These are phyloP conservation scores for Macropus fuliginosus DNA, from an alignment of 2,797 vertebrate genomes.

Conservation along the genomic window DNA sequence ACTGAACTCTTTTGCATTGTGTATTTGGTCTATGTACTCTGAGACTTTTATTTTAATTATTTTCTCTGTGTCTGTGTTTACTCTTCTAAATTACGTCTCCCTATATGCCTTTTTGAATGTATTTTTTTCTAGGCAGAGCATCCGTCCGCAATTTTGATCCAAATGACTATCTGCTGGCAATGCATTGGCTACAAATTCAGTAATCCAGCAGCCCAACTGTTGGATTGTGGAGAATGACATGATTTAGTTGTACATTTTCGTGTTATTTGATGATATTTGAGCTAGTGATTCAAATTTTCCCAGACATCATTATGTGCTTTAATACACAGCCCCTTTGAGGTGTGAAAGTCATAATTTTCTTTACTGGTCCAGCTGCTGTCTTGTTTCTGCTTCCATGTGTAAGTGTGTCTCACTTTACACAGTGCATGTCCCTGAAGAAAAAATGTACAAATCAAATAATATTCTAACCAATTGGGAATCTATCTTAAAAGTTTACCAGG, in stretches of 20 bases:
- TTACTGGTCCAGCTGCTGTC: not conserved
- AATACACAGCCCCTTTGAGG: not conserved
- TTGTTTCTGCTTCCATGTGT: not conserved
- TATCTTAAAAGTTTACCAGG: not conserved
- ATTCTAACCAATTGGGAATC: constrained; percentile 12
- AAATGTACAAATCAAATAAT: constrained; percentile 9
- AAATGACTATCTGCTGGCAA: not conserved
- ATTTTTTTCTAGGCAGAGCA: not conserved
- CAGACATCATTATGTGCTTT: not conserved
- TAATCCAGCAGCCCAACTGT: not conserved
- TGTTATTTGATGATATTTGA: not conserved
- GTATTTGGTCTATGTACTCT: not conserved
- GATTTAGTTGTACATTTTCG: not conserved
- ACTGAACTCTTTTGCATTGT: not conserved
- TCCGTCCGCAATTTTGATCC: not conserved
- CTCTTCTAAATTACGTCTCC: not conserved
- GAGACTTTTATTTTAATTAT: not conserved
- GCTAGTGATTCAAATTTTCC: not conserved
- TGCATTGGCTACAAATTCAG: not conserved
- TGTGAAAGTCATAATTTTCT: not conserved
- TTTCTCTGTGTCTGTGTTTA: not conserved
- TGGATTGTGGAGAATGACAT: not conserved
- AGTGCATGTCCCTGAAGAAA: not conserved
- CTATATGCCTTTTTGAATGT: not conserved
- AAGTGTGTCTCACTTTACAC: not conserved